Evolutionary conservation across 2,888 invertebrate genomes (phyloP).

Genomic region (Aethes cnicana): DNA sequence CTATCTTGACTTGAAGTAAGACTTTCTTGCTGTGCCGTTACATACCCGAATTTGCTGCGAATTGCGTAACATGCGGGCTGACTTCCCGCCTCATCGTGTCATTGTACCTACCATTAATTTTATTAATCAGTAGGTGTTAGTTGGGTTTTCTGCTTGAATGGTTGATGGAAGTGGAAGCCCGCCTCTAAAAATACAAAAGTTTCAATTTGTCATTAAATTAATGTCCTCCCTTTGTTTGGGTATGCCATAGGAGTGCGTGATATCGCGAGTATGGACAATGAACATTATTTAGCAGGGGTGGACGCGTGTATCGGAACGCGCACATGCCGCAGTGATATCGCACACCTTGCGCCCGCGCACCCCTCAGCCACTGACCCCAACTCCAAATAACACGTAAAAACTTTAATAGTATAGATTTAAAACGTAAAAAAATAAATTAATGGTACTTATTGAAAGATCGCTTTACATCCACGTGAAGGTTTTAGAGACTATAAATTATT

Average conservation of each 20-base stretch:
- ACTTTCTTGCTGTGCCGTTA: constrained; percentile 1
- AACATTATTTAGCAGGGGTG: constrained; percentile 51
- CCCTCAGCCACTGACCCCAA: constrained; percentile 66
- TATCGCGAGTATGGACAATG: constrained; percentile 43
- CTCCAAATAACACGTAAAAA: constrained; percentile 41
- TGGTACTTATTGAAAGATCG: constrained; percentile 10
- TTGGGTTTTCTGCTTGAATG: constrained; percentile 45
- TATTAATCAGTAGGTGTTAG: constrained; percentile 55
- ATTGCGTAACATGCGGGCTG: constrained; percentile 59
- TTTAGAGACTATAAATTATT: neutral
- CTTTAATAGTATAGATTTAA: constrained; percentile 33
- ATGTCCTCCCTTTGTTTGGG: constrained; percentile 60
- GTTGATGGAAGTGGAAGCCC: constrained; percentile 33
- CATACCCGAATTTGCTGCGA: constrained; percentile 35
- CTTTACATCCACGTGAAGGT: constrained; percentile 10
- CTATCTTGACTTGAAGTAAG: no score
- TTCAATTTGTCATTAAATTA: constrained; percentile 25
- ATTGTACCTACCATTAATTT: constrained; percentile 55
- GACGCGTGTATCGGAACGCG: constrained; percentile 72
- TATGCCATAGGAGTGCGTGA: constrained; percentile 57
- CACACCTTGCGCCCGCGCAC: constrained; percentile 76
- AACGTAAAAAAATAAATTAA: constrained; percentile 13
- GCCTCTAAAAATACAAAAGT: constrained; percentile 3
- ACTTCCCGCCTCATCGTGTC: constrained; percentile 43
- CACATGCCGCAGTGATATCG: constrained; percentile 77